Base-by-base conservation (phyloP, 2,888 invertebrate species). In the Agrilus mali region DNA sequence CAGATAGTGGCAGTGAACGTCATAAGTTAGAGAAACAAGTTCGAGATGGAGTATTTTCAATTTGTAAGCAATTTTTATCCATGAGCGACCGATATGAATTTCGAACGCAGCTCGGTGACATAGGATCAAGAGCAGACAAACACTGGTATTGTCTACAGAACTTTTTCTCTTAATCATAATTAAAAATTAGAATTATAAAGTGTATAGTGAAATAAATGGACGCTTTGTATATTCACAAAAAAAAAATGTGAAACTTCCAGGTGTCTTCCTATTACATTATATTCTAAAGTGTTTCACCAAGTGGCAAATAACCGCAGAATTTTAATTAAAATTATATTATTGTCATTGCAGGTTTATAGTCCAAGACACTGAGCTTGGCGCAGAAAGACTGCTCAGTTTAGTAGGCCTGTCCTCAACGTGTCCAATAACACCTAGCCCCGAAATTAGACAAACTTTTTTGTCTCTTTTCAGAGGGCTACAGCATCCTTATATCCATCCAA, bases 401-500 rank as follows among this genome's bases (percentile, higher is more conserved):
- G 81, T 80, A 60, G 78, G 78, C 3, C 57, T 80, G 41, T 75
- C 74, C 43, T 71, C 70, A 55, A 74, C 73, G 53, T 81, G 82
- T 54, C 75, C 83, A 1, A 74, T 86, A 53, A 80, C 78, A 53
- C 77, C 61, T 39, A 57, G 59, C 44, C 15, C 45, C 44, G 33
- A 45, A 41, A 83, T 84, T 1, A 72, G 80, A 42, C 73, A 74
- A 33, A 75, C 80, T 33, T 73, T 92, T 35, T 75, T 86, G 68
- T 86, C 89, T 60, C 69, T 93, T 51, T 86, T 93, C 60, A 76
- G 86, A 41, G 82, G 85, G 8, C 73, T 90, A 35, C 90, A 93
- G 64, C 93, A 94, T 67, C 93, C 94, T 0, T 93, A 92, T 64
- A 86, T 94, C 51, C 89, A 86, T 67, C 93, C 93, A 0, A 82